Conservation (phyloP, 2,113 vertebrate species). For the Spheniscus mendiculus region DNA sequence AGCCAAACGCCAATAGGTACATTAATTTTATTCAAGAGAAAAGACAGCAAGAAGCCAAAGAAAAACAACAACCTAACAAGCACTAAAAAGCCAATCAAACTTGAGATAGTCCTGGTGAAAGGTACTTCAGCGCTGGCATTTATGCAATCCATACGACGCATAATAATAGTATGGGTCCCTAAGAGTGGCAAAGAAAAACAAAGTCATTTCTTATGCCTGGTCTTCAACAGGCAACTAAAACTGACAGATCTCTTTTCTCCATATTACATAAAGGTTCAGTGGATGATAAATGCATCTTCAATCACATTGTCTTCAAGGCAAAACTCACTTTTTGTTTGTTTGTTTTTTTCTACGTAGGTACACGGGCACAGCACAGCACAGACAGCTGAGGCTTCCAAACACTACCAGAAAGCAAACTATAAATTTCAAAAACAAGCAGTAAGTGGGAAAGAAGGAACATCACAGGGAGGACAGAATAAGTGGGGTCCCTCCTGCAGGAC, state of each 20-base stretch:
- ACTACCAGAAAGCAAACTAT: not conserved
- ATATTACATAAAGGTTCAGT: not conserved
- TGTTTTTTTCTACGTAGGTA: not conserved
- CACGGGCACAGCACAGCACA: not conserved
- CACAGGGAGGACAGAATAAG: not conserved
- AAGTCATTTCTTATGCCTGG: not conserved
- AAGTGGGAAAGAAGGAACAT: not conserved
- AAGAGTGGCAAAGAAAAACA: not conserved
- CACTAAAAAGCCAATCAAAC: not conserved
- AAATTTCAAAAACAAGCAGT: not conserved
- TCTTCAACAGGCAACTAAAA: not conserved
- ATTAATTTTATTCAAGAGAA: not conserved
- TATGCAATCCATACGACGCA: not conserved
- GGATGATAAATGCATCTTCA: not conserved
- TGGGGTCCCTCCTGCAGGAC: not conserved
- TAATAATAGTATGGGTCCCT: not conserved
- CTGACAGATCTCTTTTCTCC: not conserved
- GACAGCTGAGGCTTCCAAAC: not conserved
- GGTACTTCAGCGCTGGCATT: not conserved
- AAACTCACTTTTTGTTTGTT: not conserved
- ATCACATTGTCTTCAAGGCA: not conserved
- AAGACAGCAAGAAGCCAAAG: not conserved
- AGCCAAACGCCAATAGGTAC: not conserved
- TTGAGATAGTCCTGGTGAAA: not conserved
- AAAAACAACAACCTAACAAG: not conserved